Conservation (phyloP, 1,140 invertebrate species). For the Neodiprion fabricii region DNA sequence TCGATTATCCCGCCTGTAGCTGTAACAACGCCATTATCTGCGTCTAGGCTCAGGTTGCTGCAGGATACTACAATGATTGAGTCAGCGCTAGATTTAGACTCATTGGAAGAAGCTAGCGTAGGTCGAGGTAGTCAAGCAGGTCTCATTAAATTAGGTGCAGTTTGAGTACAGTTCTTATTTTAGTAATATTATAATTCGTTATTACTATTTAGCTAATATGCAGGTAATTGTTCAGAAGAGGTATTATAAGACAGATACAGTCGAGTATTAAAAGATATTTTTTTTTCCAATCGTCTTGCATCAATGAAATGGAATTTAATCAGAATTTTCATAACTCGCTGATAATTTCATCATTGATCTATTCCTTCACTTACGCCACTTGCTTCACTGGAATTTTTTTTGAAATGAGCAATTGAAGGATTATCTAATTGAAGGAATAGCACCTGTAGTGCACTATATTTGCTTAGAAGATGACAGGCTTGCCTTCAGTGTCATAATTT, state of each 20-base stretch:
- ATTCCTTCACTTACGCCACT: background rate
- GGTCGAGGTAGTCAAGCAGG: constrained; percentile 64
- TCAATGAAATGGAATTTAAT: background rate
- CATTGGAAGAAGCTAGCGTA: constrained; percentile 71
- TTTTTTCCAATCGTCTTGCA: too few relatives aligned
- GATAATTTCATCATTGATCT: background rate
- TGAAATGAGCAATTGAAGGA: too few relatives aligned
- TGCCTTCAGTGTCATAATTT: too few relatives aligned
- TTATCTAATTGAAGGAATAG: too few relatives aligned
- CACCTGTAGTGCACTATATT: too few relatives aligned
- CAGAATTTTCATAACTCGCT: background rate
- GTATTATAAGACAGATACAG: background rate
- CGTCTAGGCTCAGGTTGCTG: constrained; percentile 73
- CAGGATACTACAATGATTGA: constrained; percentile 88
- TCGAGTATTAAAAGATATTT: too few relatives aligned
- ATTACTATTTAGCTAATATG: background rate
- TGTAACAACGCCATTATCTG: constrained; percentile 58
- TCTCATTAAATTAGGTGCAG: constrained; percentile 59
- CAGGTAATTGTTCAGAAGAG: background rate
- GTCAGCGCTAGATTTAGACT: constrained; percentile 84
- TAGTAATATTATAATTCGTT: constrained; percentile 1
- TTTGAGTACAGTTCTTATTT: constrained; percentile 29
- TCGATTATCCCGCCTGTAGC: constrained; percentile 43
- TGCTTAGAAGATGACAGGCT: too few relatives aligned
- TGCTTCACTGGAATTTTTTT: background rate